Conservation (phyloP, 1,140 invertebrate species). For the Trichonephila clavata region DNA sequence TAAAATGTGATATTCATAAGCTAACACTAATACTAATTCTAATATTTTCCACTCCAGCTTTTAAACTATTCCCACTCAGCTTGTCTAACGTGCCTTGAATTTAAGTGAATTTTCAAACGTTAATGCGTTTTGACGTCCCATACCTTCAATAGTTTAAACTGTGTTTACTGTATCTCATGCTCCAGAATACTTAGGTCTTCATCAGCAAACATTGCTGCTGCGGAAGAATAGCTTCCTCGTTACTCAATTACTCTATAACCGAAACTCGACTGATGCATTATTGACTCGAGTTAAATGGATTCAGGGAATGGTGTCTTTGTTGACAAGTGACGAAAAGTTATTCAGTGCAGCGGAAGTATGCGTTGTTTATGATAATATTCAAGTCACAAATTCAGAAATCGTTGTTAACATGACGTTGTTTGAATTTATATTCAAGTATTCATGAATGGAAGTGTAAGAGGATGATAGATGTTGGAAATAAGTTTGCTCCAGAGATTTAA, state of each 20-base stretch:
- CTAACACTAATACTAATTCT: not conserved
- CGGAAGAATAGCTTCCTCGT: not conserved
- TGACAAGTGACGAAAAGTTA: constrained; percentile 10
- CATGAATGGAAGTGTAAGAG: too few species aligned
- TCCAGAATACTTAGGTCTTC: not conserved
- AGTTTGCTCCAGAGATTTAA: too few species aligned
- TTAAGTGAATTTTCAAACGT: constrained; percentile 39
- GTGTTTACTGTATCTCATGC: constrained; percentile 42
- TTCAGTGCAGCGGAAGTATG: not conserved
- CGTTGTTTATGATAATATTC: not conserved
- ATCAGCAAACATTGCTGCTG: not conserved
- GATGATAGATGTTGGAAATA: too few species aligned
- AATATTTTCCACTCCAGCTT: not conserved
- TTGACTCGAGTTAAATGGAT: not conserved
- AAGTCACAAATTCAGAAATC: not conserved
- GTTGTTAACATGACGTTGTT: not conserved
- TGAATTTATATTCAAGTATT: not conserved
- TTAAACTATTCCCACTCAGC: not conserved
- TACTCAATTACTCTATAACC: constrained; percentile 33
- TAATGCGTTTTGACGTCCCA: constrained; percentile 15
- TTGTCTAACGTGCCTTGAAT: not conserved
- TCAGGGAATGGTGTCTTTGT: not conserved
- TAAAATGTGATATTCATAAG: not conserved
- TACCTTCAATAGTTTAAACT: constrained; percentile 51
- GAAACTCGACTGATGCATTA: constrained; percentile 23